Percentiles rank a stretch among this genome's conserved stretches.
These are phyloP conservation scores for Schlechtendalia chinensis DNA, from an alignment of 1,140 invertebrate genomes.

Conservation along the genomic window DNA sequence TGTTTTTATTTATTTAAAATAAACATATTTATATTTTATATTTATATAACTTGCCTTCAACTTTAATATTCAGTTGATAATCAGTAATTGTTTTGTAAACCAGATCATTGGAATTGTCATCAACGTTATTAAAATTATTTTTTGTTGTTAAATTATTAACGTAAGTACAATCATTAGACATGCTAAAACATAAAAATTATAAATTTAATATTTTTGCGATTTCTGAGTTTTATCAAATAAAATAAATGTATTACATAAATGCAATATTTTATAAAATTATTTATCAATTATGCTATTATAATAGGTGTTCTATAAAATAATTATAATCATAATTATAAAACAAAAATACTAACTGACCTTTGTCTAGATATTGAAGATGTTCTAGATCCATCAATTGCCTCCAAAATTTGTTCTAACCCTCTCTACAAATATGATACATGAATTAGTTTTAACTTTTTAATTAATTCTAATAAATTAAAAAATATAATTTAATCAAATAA, in stretches of 20 bases:
- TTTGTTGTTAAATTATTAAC: constrained; percentile 34
- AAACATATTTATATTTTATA: neutral
- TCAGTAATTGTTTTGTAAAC: constrained; percentile 63
- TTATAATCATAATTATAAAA: neutral
- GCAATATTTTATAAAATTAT: neutral
- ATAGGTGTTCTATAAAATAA: neutral
- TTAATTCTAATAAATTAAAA: neutral
- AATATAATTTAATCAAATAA: neutral
- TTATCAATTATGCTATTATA: neutral
- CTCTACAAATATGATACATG: neutral
- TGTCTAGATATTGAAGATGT: constrained; percentile 45
- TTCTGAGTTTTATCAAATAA: no score
- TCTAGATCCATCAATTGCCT: constrained; percentile 43
- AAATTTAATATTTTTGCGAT: neutral
- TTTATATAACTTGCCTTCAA: constrained; percentile 56
- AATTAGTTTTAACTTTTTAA: neutral
- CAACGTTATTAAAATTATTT: neutral
- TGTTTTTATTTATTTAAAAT: neutral
- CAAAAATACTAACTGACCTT: constrained; percentile 10
- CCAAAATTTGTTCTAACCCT: constrained; percentile 36
- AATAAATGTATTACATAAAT: neutral
- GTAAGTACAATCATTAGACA: constrained; percentile 40
- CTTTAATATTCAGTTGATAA: constrained; percentile 64
- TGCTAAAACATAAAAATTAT: constrained; percentile 6
- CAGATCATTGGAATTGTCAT: constrained; percentile 9